Conservation (phyloP, 2,113 vertebrate genomes). For the Microtus pennsylvanicus region DNA sequence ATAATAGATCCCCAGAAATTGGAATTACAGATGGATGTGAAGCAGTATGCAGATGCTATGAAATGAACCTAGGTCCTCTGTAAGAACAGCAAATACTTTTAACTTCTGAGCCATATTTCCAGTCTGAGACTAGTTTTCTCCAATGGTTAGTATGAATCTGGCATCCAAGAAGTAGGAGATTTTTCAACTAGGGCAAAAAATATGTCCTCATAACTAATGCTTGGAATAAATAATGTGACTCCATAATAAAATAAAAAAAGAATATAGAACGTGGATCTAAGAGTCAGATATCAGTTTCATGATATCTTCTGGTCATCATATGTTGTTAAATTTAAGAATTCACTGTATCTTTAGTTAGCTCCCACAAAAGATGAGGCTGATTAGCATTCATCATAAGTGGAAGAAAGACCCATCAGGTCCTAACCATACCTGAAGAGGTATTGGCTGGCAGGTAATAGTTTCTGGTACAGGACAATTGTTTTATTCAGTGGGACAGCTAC, state of each 20-base stretch:
- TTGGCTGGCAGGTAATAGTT: too few species aligned
- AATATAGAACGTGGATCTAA: neutral
- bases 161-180: neutral
- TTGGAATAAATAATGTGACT: too few species aligned
- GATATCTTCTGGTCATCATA: neutral
- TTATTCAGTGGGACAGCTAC: neutral
- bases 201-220: too few species aligned
- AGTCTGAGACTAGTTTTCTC: neutral
- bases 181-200: too few species aligned
- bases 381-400: too few species aligned
- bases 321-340: neutral
- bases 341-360: neutral
- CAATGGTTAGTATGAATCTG: neutral
- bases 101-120: neutral
- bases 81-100: neutral
- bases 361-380: neutral
- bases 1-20: neutral
- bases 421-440: neutral
- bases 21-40: neutral
- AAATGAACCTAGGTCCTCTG: neutral
- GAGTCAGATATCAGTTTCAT: neutral
- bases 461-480: too few species aligned
- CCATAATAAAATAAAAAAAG: too few species aligned
- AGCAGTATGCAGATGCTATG: neutral
- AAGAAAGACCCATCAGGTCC: neutral